Percentiles rank a stretch among this genome's conserved stretches.
Evolutionary conservation across 1,140 invertebrate species (phyloP).

Genomic region (Leptinotarsa lineolata): DNA sequence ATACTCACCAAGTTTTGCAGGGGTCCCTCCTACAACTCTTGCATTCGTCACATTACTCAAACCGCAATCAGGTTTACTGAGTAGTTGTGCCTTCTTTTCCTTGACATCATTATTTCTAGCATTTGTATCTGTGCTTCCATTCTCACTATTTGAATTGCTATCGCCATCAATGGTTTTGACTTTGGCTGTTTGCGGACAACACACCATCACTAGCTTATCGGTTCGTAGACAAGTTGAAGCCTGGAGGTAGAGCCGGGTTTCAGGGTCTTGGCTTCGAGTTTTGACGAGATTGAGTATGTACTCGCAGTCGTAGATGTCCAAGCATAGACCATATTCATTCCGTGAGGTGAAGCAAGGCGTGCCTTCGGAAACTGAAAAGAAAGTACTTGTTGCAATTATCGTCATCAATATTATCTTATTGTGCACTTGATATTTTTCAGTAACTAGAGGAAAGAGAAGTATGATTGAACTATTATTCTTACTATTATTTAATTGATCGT

Average conservation of each 20-base stretch:
- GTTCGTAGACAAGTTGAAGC: slow-evolving; percentile 59
- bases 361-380: slow-evolving; percentile 25
- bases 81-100: slow-evolving; percentile 33
- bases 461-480: too few relatives aligned
- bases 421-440: too few relatives aligned
- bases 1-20: slow-evolving; percentile 48
- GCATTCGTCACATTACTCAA: slow-evolving; percentile 45
- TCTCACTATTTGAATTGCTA: not conserved
- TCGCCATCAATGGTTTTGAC: not conserved
- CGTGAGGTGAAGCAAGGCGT: slow-evolving; percentile 23
- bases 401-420: too few relatives aligned
- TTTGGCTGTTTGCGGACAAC: slow-evolving; percentile 53
- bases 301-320: slow-evolving; percentile 21
- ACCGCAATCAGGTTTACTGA: slow-evolving; percentile 54
- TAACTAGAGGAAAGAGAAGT: too few relatives aligned
- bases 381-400: too few relatives aligned
- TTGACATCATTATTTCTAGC: not conserved
- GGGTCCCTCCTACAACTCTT: slow-evolving; percentile 56
- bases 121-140: not conserved
- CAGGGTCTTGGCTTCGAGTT: slow-evolving; percentile 17
- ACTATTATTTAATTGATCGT: too few relatives aligned
- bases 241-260: slow-evolving; percentile 9
- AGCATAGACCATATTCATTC: slow-evolving; percentile 26
- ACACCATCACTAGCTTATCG: slow-evolving; percentile 58
- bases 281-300: slow-evolving; percentile 16